phyloP scores from a whole-genome alignment of 2,113 vertebrate species.

The Merops nubicus region DNA sequence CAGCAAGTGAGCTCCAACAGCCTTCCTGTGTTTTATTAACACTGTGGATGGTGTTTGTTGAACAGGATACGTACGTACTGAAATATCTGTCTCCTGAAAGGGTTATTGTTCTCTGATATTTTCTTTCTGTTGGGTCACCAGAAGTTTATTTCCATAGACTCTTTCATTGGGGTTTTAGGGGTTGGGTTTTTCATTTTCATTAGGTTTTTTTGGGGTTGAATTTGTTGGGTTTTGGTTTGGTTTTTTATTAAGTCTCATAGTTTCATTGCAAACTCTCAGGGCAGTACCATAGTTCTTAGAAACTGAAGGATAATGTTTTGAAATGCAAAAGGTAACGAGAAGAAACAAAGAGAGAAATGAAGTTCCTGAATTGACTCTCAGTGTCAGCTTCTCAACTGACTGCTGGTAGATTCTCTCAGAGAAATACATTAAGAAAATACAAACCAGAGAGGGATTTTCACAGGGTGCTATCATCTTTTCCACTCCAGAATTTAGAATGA shows the following conservation, averaged over 20 bases:
- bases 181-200: background rate
- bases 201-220: background rate
- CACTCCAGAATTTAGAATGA: background rate
- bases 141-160: constrained; percentile 1
- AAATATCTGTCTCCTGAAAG: constrained; percentile 47
- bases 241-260: background rate
- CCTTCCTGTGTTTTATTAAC: constrained; percentile 32
- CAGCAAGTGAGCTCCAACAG: background rate
- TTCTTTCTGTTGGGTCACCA: constrained; percentile 33
- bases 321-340: constrained; percentile 1
- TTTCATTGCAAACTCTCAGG: background rate
- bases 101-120: constrained; percentile 54
- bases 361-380: background rate
- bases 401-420: background rate
- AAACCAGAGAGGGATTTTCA: background rate
- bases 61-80: constrained; percentile 33
- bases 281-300: background rate
- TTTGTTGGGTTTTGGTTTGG: too few species aligned
- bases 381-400: background rate
- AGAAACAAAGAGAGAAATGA: background rate
- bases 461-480: background rate
- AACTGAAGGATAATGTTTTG: background rate
- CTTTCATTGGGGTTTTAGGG: background rate
- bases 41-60: background rate
- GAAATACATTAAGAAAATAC: background rate